Conservation (phyloP, 2,888 invertebrate species). For the Spisula solida region DNA sequence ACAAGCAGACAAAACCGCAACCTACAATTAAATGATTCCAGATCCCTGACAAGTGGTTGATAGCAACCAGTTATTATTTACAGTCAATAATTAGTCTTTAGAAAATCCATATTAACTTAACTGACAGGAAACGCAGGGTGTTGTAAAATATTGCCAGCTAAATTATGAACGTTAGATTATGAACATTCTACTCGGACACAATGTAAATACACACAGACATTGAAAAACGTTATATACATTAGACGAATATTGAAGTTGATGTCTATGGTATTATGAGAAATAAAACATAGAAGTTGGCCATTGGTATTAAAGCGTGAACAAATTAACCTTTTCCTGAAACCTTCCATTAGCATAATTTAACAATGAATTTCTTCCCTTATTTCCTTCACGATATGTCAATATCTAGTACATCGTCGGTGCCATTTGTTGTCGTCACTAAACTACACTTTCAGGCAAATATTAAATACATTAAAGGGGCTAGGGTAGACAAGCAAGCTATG, state of each 20-base stretch:
- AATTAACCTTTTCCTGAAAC: too few relatives aligned
- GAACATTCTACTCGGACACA: not conserved
- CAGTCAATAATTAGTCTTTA: not conserved
- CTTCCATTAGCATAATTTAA: too few relatives aligned
- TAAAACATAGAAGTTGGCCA: not conserved
- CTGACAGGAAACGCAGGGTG: not conserved
- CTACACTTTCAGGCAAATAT: too few relatives aligned
- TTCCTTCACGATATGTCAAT: too few relatives aligned
- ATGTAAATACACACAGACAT: not conserved
- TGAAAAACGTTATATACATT: not conserved
- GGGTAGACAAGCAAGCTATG: too few relatives aligned
- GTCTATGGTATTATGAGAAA: not conserved
- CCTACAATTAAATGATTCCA: not conserved
- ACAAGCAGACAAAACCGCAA: not conserved
- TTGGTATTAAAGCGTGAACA: too few relatives aligned
- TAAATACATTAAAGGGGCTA: too few relatives aligned
- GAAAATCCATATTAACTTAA: constrained; percentile 8
- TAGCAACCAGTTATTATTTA: not conserved
- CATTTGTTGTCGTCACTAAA: too few relatives aligned
- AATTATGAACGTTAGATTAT: not conserved
- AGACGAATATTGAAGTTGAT: not conserved
- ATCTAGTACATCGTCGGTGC: too few relatives aligned
- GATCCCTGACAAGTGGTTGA: not conserved
- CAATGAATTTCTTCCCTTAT: too few relatives aligned
- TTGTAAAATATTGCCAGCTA: not conserved